Evolutionary conservation across 2,113 vertebrate species (phyloP).

Genomic region (Corythoichthys intestinalis): DNA sequence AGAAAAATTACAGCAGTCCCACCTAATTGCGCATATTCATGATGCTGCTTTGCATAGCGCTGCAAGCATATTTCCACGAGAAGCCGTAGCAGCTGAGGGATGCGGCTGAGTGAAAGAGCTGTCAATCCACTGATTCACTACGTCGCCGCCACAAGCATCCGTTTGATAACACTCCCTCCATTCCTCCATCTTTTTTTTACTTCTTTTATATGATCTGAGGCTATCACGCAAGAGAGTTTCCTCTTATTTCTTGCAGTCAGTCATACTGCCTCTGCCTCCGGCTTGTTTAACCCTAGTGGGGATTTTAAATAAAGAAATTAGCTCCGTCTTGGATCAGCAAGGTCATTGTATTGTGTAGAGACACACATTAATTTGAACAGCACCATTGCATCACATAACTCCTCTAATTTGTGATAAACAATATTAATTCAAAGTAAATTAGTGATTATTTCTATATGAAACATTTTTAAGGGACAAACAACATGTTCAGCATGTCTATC

Average conservation of each 20-base stretch:
- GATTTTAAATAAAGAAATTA: conserved; percentile 55
- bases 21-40: conserved; percentile 92
- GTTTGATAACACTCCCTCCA: conserved; percentile 48
- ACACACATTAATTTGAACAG: neutral
- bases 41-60: conserved; percentile 81
- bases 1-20: conserved; percentile 86
- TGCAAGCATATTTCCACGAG: conserved; percentile 62
- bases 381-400: neutral
- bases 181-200: conserved; percentile 17
- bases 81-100: conserved; percentile 52
- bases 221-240: conserved; percentile 48
- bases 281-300: conserved; percentile 40
- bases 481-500: no score
- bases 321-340: conserved; percentile 62
- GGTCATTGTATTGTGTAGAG: conserved; percentile 48
- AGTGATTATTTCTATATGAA: no score
- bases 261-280: conserved; percentile 44
- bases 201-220: conserved; percentile 52
- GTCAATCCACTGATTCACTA: conserved; percentile 71
- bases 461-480: no score
- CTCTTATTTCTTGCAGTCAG: conserved; percentile 44
- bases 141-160: conserved; percentile 60
- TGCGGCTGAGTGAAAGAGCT: conserved; percentile 72
- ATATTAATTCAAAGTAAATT: neutral
- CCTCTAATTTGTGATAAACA: neutral